Conservation (phyloP, 2,113 vertebrate genomes). For the Leucopsar rothschildi region DNA sequence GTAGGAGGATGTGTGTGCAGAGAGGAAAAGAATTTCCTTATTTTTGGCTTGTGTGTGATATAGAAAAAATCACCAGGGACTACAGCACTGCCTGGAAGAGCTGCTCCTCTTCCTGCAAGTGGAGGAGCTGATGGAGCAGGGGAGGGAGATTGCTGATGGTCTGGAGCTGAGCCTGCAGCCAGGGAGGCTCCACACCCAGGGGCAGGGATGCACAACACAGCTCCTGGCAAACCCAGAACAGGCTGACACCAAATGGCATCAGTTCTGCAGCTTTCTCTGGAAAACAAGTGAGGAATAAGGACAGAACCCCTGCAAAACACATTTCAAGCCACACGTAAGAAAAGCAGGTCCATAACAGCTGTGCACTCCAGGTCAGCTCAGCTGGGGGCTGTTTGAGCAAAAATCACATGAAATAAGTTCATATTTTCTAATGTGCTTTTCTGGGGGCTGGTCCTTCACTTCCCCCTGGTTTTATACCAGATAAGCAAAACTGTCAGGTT, state of each 20-base stretch:
- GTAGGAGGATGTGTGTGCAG: background rate
- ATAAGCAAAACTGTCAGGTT: background rate
- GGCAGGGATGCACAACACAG: accelerated
- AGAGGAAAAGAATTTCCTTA: background rate
- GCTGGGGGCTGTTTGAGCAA: background rate
- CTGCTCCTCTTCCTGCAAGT: background rate
- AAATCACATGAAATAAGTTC: background rate
- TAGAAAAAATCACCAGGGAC: background rate
- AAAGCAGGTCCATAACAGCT: background rate
- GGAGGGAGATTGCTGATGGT: background rate
- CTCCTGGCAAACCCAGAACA: accelerated
- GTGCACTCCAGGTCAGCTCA: accelerated
- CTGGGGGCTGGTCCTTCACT: background rate
- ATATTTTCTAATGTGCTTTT: background rate
- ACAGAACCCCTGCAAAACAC: background rate
- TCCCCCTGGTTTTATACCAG: background rate
- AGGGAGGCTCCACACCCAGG: background rate
- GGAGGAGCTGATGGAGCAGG: background rate
- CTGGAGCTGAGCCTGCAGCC: background rate
- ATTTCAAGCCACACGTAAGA: background rate
- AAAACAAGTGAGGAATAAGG: background rate
- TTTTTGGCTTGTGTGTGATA: background rate
- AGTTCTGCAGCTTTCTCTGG: background rate
- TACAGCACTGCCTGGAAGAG: accelerated
- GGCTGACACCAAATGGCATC: background rate